phyloP scores from a whole-genome alignment of 2,797 vertebrate species.

The Chrosomus eos region DNA sequence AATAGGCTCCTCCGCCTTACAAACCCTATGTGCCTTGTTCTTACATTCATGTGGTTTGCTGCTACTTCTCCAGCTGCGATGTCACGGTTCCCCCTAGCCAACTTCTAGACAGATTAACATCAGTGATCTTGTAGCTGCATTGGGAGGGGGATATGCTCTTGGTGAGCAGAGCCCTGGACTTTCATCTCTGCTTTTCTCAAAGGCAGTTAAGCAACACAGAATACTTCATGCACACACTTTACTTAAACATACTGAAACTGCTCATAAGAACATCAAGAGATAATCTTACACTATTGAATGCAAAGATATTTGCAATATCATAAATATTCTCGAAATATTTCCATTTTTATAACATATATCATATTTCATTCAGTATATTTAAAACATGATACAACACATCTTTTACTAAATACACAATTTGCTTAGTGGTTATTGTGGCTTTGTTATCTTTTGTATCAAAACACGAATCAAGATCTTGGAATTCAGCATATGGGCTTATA shows the following conservation, averaged over 20 bases:
- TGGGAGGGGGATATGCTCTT: conserved; percentile 51
- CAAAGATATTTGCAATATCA: background rate
- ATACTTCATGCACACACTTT: conserved; percentile 3
- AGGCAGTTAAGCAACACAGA: conserved; percentile 13
- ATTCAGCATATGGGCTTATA: conserved; percentile 10
- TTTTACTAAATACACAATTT: conserved; percentile 18
- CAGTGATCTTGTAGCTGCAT: conserved; percentile 41
- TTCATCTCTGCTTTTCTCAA: conserved; percentile 27
- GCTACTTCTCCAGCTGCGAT: conserved; percentile 50
- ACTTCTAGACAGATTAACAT: conserved; percentile 57
- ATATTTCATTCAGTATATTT: background rate
- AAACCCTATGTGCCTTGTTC: conserved; percentile 31
- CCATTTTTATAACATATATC: background rate
- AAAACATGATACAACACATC: conserved; percentile 4
- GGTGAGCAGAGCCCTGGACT: conserved; percentile 8
- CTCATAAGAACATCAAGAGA: background rate
- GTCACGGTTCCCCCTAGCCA: conserved; percentile 45
- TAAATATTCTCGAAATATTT: background rate
- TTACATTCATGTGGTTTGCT: conserved; percentile 38
- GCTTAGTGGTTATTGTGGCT: conserved; percentile 6
- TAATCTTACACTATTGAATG: background rate
- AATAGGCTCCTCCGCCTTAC: conserved; percentile 27
- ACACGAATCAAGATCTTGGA: conserved; percentile 26
- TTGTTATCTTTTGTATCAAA: conserved; percentile 9
- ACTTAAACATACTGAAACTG: conserved; percentile 25